Base-by-base conservation (phyloP, 2,797 vertebrate genomes). In the Mormyrops boulengeri region DNA sequence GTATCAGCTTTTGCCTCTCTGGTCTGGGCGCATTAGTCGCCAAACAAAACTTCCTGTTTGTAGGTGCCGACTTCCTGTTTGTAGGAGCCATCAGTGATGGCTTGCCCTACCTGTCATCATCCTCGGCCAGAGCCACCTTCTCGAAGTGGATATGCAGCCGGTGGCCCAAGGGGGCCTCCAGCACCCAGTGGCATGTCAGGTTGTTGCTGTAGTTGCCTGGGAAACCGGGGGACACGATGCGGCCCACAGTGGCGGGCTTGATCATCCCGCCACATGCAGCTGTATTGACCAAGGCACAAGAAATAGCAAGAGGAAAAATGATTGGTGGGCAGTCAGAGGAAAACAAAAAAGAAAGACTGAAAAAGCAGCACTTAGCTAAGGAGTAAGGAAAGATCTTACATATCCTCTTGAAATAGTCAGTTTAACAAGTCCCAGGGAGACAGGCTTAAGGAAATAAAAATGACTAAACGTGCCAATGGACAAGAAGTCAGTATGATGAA, bases 121-220 rank as follows among this genome's bases (percentile, higher is more conserved):
- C 99, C 93, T 99, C 98, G 0, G 98, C 98, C 95, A 99, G 93
- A 0, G 98, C 97, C 90, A 99, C 98, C 94, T 99, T 99, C 95
- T 99, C 98, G 0, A 99, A 99, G 95, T 99, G 99, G 87, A 99
- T 92, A 85, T 99, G 99, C 4, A 99, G 95, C 89, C 96, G 95
- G 53, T 99, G 97, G 88, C 95, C 96, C 1, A 95, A 91, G 0
- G 97, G 97, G 0, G 98, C 98, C 93, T 99, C 98, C 91, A 99
- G 95, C 91, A 99, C 96, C 98, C 98, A 99, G 92, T 99, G 98
- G 93, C 99, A 99, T 0, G 99, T 99, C 93, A 99, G 94, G 93
- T 99, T 99, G 97, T 98, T 99, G 96, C 98, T 99, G 94, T 99
- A 99, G 96, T 98, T 99, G 90, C 97, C 97, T 0, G 98, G 98